Conservation (phyloP, 2,797 vertebrate species). For the Acanthis flammea region DNA sequence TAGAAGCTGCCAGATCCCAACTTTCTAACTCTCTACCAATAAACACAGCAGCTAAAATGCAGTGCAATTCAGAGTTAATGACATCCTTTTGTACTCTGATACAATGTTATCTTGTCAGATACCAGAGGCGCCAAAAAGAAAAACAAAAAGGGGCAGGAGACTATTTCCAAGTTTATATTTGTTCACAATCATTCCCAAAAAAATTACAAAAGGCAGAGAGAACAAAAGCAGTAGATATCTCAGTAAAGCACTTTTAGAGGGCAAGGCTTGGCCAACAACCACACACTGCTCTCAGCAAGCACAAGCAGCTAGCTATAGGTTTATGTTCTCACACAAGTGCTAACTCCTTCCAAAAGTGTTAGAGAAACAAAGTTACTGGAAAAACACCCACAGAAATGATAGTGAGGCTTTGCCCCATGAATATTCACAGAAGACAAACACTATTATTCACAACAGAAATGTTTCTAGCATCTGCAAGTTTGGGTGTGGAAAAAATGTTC, state of each 20-base stretch:
- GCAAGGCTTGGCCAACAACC: neutral
- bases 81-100: neutral
- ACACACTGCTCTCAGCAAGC: neutral
- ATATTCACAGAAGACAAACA: neutral
- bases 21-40: neutral
- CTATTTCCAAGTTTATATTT: neutral
- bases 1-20: neutral
- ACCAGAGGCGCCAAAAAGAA: neutral
- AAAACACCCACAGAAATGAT: neutral
- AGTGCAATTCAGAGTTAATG: neutral
- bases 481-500: neutral
- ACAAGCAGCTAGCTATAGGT: neutral
- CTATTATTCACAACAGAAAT: neutral
- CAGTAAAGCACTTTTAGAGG: neutral
- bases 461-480: neutral
- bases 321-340: rapidly evolving
- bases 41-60: neutral
- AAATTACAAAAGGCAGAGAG: neutral
- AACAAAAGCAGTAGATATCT: neutral
- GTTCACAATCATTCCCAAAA: neutral
- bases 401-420: neutral
- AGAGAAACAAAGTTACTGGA: neutral
- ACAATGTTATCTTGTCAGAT: neutral
- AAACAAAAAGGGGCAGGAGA: rapidly evolving
- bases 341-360: neutral